These are phyloP conservation scores for Vireo griseus DNA, from an alignment of 2,797 vertebrate genomes.

Conservation along the genomic window DNA sequence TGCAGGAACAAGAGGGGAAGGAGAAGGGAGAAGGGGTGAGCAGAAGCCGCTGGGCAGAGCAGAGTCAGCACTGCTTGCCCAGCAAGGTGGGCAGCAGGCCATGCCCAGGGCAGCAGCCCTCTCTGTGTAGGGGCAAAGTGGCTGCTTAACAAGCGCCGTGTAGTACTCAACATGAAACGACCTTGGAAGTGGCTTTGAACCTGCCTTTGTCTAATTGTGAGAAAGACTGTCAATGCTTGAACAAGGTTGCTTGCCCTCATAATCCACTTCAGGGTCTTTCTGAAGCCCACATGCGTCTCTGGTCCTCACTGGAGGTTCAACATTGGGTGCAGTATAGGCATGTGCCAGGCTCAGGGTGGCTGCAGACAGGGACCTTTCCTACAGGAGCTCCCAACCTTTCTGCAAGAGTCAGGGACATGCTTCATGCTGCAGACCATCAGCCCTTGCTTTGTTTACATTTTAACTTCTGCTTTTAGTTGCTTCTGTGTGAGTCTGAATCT, in stretches of 20 bases:
- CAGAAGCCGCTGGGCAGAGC: neutral
- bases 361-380: neutral
- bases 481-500: neutral
- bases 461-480: neutral
- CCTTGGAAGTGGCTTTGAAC: neutral
- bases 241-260: neutral
- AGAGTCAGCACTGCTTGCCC: neutral
- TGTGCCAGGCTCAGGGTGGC: neutral
- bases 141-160: neutral
- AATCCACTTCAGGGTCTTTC: neutral
- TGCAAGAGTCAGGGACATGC: accelerated
- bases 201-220: neutral
- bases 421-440: neutral
- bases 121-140: accelerated
- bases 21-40: neutral
- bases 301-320: neutral
- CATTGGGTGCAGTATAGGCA: neutral
- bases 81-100: neutral
- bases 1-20: neutral
- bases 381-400: neutral
- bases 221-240: neutral
- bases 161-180: neutral
- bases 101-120: accelerated
- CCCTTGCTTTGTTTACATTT: neutral
- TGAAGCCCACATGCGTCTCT: neutral